A percentile compares a stretch with the other conserved stretches of the same genome.
Conservation (phyloP, 1,140 invertebrate genomes). For the Neodiprion lecontei region DNA sequence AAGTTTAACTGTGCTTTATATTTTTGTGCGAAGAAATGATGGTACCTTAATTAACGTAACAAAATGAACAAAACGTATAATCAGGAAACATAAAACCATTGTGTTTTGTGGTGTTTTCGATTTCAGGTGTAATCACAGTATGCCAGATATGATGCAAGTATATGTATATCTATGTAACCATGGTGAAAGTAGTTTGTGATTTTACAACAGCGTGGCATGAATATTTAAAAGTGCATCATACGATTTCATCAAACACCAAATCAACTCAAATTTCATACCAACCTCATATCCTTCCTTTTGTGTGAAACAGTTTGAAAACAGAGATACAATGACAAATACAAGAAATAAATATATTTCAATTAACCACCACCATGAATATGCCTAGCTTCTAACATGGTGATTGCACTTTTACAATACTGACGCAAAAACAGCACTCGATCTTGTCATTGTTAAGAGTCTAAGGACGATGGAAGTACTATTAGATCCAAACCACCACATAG, state of each 20-base stretch:
- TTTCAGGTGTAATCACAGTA: not conserved
- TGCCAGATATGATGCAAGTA: not conserved
- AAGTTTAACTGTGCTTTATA: no score
- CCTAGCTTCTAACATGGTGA: not conserved
- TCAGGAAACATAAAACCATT: not conserved
- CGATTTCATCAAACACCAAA: not conserved
- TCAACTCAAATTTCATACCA: constrained; percentile 57
- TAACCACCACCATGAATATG: no score
- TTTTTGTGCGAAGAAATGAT: not conserved
- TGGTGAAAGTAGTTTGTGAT: not conserved
- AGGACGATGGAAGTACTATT: constrained; percentile 20
- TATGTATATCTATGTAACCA: not conserved
- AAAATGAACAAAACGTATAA: not conserved
- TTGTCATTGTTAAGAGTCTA: not conserved
- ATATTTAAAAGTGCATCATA: constrained; percentile 1
- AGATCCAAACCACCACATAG: constrained; percentile 43
- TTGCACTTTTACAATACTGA: not conserved
- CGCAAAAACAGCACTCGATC: not conserved
- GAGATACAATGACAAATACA: constrained; percentile 28
- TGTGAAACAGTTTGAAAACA: constrained; percentile 16
- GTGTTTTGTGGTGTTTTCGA: not conserved
- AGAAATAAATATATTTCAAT: not conserved
- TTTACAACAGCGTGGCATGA: not conserved
- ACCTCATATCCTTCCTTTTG: constrained; percentile 77
- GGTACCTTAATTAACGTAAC: not conserved